phyloP scores from a whole-genome alignment of 2,888 invertebrate species.

The Ptychoptera contaminata region DNA sequence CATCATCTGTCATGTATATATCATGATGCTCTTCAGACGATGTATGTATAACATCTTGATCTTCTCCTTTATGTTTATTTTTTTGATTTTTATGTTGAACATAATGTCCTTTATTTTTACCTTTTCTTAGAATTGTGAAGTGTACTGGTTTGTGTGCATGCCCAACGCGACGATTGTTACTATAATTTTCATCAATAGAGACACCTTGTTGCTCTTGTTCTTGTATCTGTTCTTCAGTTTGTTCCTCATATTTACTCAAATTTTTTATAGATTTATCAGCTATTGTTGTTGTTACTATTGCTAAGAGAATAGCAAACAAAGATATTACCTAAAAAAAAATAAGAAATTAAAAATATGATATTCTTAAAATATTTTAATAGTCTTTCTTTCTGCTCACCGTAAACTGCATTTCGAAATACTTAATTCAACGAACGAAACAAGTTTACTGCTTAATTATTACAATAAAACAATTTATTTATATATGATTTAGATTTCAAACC shows the following conservation, averaged over 20 bases:
- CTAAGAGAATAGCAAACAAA: not conserved
- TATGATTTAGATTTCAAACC: too few species aligned
- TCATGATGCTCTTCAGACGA: constrained; percentile 27
- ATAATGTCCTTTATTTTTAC: not conserved
- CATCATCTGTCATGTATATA: constrained; percentile 11
- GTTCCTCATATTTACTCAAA: constrained; percentile 16
- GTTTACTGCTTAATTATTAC: constrained; percentile 1
- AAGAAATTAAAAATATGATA: not conserved
- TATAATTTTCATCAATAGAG: not conserved
- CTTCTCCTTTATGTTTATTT: not conserved
- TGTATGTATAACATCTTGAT: constrained; percentile 17
- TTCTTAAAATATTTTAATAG: not conserved
- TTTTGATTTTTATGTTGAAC: not conserved
- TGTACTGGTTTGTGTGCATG: not conserved
- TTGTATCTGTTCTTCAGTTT: constrained; percentile 1
- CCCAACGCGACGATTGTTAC: not conserved
- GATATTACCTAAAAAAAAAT: not conserved
- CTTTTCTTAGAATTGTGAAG: not conserved
- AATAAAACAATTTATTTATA: too few species aligned
- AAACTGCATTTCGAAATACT: constrained; percentile 10
- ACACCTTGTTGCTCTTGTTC: not conserved
- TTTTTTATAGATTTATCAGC: constrained; percentile 16
- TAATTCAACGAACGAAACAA: constrained; percentile 4
- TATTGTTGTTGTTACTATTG: not conserved
- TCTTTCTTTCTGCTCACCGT: constrained; percentile 7